Base-by-base conservation (phyloP, 2,888 invertebrate genomes). In the Pammene aurita region DNA sequence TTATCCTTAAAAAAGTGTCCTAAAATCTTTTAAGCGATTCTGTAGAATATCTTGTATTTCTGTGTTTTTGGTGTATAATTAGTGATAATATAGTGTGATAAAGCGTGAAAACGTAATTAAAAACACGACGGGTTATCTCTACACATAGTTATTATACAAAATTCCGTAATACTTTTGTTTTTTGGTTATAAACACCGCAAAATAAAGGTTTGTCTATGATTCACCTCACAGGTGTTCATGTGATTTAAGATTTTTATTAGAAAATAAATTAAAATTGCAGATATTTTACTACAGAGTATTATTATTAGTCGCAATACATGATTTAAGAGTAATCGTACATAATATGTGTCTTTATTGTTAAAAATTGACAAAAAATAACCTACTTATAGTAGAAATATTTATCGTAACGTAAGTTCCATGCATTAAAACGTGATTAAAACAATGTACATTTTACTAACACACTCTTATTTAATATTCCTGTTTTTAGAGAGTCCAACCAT, bases 191-290 rank as follows among this genome's bases (percentile, higher is more conserved):
- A 18, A 34, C 48, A 67, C 48, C 42, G 65, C 57, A 69, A 74
- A 77, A 73, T 34, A 73, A 42, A 77, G 16, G 72, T 42, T 78
- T 77, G 79, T 78, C 79, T 79, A 77, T 76, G 76, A 74, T 72
- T 76, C 77, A 75, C 69, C 65, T 48, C 73, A 69, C 84, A 83
- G 80, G 74, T 86, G 86, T 77, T 84, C 84, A 81, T 78, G 80
- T 83, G 82, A 84, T 80, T 74, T 11, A 6, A 11, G 62, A 75
- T 78, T 77, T 55, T 71, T 78, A 67, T 76, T 72, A 46, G 72
- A 79, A 78, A 79, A 72, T 6, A 2, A 7, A 35, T 18, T 7
- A 50, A 50, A 44, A 60, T 54, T 52, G 46, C 35, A 54, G 14
- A n/a, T 46, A 38, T 64, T 46, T 13, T 10, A 41, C 2, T 11